Percentiles rank a stretch among this genome's conserved stretches.
These are phyloP conservation scores for Hippocampus guttulatus DNA, from an alignment of 2,113 vertebrate genomes.

Conservation along the genomic window DNA sequence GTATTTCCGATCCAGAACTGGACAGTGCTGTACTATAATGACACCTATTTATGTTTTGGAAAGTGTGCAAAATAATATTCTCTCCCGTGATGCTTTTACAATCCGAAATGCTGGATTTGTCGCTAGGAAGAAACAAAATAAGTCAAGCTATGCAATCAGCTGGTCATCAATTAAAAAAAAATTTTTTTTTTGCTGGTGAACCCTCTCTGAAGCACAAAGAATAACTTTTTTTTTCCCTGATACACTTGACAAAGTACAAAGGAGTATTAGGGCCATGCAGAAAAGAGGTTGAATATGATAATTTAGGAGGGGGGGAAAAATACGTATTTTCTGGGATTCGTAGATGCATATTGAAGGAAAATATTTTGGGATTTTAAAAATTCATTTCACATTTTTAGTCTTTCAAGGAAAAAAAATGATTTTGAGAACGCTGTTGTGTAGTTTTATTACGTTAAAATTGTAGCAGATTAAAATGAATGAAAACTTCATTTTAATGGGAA, in stretches of 20 bases:
- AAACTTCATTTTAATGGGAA: background rate
- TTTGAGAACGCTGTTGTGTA: too few relatives aligned
- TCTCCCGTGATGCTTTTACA: slow-evolving; percentile 13
- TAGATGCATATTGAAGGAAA: too few relatives aligned
- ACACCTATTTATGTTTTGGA: slow-evolving; percentile 10
- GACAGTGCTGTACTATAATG: slow-evolving; percentile 11
- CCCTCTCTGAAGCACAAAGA: slow-evolving; percentile 12
- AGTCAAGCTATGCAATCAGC: slow-evolving; percentile 4
- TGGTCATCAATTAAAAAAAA: background rate
- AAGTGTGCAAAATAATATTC: background rate
- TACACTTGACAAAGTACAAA: background rate
- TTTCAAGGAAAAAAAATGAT: too few relatives aligned
- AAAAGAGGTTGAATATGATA: background rate
- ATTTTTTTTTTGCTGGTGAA: background rate
- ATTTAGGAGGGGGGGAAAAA: too few relatives aligned
- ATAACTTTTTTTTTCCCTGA: background rate
- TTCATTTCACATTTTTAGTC: too few relatives aligned
- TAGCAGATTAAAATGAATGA: background rate
- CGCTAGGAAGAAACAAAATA: background rate
- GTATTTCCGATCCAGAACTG: slow-evolving; percentile 4
- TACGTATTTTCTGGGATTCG: too few relatives aligned
- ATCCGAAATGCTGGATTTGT: slow-evolving; percentile 7
- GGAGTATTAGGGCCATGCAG: background rate
- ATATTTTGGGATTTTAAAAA: too few relatives aligned
- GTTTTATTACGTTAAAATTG: background rate